Conservation (phyloP, 2,113 vertebrate genomes). For the Trinectes maculatus region DNA sequence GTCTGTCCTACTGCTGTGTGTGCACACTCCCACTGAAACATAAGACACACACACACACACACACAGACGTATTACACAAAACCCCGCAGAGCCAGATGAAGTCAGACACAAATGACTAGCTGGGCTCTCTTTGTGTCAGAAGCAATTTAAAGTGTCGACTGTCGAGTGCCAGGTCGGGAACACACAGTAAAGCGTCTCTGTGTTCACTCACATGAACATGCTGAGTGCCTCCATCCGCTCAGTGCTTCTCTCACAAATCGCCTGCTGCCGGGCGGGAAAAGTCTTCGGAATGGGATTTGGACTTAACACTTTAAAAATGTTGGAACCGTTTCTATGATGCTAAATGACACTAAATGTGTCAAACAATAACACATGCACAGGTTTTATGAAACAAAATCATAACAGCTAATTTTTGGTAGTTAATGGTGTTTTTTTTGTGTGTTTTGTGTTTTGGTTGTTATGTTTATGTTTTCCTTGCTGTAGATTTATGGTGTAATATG, state of each 20-base stretch:
- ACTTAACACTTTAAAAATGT: neutral
- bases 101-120: constrained; percentile 52
- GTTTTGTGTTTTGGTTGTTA: no score
- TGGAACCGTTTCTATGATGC: neutral
- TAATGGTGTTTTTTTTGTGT: no score
- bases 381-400: no score
- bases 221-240: constrained; percentile 44
- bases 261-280: constrained; percentile 5
- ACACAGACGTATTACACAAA: neutral
- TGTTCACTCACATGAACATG: constrained; percentile 16
- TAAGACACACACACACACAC: constrained; percentile 16
- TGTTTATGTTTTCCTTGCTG: neutral
- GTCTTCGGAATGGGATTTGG: constrained; percentile 20
- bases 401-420: no score
- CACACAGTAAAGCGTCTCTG: constrained; percentile 28
- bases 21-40: neutral
- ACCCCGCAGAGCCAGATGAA: constrained; percentile 41
- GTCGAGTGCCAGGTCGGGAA: constrained; percentile 25
- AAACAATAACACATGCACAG: neutral
- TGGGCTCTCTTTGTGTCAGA: constrained; percentile 54
- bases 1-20: neutral
- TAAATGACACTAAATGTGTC: neutral
- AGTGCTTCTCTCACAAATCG: neutral
- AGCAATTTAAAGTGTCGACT: constrained; percentile 33
- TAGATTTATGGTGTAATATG: neutral